Percentiles rank a stretch among this genome's conserved stretches.
phyloP scores from a whole-genome alignment of 2,113 vertebrate species.

The Marcusenius ussheri region DNA sequence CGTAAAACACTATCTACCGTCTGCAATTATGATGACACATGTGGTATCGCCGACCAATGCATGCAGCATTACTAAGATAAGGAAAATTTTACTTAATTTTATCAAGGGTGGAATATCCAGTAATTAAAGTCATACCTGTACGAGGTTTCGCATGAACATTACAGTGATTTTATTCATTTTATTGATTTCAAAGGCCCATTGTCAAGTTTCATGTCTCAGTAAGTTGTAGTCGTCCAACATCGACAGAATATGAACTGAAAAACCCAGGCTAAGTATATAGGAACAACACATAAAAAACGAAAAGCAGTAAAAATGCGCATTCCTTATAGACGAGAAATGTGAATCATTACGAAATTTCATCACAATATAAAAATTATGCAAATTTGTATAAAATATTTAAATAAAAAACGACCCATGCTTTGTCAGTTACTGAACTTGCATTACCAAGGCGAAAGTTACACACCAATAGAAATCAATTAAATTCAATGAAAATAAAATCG shows the following conservation, averaged over 20 bases:
- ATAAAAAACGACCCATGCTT: not conserved
- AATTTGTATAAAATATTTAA: not conserved
- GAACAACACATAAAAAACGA: not conserved
- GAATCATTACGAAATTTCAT: not conserved
- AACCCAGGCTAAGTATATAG: not conserved
- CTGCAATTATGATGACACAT: not conserved
- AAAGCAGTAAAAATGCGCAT: not conserved
- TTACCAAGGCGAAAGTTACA: not conserved
- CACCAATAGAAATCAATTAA: not conserved
- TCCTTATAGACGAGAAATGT: not conserved
- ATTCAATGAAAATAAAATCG: not conserved
- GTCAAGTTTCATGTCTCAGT: not conserved
- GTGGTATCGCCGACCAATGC: not conserved
- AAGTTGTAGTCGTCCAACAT: not conserved
- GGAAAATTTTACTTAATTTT: not conserved
- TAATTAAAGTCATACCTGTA: not conserved
- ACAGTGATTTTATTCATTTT: not conserved
- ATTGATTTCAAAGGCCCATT: not conserved
- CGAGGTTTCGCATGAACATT: not conserved
- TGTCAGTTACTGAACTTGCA: not conserved
- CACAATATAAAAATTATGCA: not conserved
- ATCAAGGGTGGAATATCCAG: not conserved
- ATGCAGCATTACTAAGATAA: not conserved
- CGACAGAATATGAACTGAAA: not conserved
- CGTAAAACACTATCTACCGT: not conserved